phyloP scores from a whole-genome alignment of 2,797 vertebrate genomes.

The Poeciliopsis turneri region DNA sequence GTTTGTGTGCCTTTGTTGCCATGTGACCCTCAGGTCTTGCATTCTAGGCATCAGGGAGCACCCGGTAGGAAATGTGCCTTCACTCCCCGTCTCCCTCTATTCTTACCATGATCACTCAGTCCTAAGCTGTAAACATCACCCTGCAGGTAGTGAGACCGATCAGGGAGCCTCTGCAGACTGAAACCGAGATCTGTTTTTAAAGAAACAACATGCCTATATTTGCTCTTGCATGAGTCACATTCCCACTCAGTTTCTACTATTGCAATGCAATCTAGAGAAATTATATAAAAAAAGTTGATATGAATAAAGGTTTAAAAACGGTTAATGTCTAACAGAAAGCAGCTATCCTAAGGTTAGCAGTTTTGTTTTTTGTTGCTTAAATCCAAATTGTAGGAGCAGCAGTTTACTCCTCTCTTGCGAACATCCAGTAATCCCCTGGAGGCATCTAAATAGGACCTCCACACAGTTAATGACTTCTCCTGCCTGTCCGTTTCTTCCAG shows the following conservation, averaged over 20 bases:
- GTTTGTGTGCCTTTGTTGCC: conserved; percentile 29
- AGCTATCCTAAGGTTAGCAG: conserved; percentile 22
- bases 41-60: conserved; percentile 29
- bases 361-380: conserved; percentile 22
- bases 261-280: background rate
- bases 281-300: background rate
- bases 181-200: conserved; percentile 17
- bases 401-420: conserved; percentile 17
- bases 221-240: background rate
- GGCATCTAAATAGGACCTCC: conserved; percentile 50
- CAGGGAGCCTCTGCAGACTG: conserved; percentile 26
- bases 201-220: background rate
- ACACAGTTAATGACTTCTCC: conserved; percentile 72
- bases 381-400: conserved; percentile 28
- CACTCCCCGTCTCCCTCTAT: conserved; percentile 30
- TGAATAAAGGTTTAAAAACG: conserved; percentile 16
- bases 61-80: conserved; percentile 32
- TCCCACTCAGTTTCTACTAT: background rate
- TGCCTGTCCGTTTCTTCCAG: conserved; percentile 41
- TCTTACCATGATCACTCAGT: conserved; percentile 59
- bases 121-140: conserved; percentile 70
- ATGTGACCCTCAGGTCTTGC: conserved; percentile 41
- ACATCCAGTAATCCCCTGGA: conserved; percentile 25
- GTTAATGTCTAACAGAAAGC: conserved; percentile 30
- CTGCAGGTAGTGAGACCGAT: conserved; percentile 52